These are phyloP conservation scores for Macrophya alboannulata DNA, from an alignment of 2,888 invertebrate genomes.

Conservation along the genomic window DNA sequence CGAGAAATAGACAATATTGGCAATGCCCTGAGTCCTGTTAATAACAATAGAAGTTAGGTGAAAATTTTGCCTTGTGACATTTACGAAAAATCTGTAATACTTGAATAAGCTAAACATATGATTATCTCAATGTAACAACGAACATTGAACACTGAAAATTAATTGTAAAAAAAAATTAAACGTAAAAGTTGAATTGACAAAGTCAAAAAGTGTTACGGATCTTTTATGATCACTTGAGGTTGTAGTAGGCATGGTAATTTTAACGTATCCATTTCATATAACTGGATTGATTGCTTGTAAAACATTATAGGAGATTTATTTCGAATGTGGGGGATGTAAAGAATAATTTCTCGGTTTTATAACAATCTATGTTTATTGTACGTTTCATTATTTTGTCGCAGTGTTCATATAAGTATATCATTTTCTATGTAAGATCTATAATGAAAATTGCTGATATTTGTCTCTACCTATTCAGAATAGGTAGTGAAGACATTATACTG, in stretches of 20 bases:
- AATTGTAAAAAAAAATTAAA: not conserved
- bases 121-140: constrained; percentile 18
- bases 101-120: constrained; percentile 2
- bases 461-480: constrained; percentile 12
- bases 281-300: constrained; percentile 28
- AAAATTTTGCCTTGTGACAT: constrained; percentile 7
- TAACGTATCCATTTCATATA: not conserved
- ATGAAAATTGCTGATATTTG: constrained; percentile 11
- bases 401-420: not conserved
- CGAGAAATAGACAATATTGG: constrained; percentile 92
- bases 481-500: constrained; percentile 18
- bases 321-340: not conserved
- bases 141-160: not conserved
- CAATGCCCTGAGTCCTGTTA: constrained; percentile 78
- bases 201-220: constrained; percentile 39
- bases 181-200: not conserved
- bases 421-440: not conserved
- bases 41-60: constrained; percentile 67
- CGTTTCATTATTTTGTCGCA: constrained; percentile 23
- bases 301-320: constrained; percentile 6
- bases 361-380: constrained; percentile 38
- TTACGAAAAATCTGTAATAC: constrained; percentile 28
- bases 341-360: constrained; percentile 30
- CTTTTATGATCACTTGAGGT: constrained; percentile 26
- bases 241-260: constrained; percentile 43